Evolutionary conservation across 2,888 invertebrate genomes (phyloP).

Genomic region (Drosophila prostipennis): DNA sequence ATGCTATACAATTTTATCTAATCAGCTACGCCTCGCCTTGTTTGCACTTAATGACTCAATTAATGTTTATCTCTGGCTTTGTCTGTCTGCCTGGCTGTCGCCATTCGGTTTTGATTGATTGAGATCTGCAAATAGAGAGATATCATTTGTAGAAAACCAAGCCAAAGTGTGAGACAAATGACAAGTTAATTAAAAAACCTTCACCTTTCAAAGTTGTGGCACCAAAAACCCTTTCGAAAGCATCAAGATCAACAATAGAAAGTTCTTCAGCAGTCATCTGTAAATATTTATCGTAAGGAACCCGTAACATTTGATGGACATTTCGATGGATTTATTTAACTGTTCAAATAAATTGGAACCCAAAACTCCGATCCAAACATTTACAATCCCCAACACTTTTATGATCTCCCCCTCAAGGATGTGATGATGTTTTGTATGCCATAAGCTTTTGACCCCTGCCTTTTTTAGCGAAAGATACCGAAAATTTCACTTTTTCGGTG

Average conservation of each 20-base stretch:
- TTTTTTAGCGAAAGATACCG: conserved; percentile 7
- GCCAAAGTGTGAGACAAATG: not conserved
- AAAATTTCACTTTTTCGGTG: conserved; percentile 32
- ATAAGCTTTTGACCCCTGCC: conserved; percentile 20
- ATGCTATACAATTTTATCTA: conserved; percentile 67
- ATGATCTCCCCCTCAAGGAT: not conserved
- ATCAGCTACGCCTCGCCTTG: conserved; percentile 48
- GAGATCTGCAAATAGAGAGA: conserved; percentile 20
- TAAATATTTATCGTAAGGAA: conserved; percentile 1
- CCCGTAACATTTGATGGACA: conserved; percentile 47
- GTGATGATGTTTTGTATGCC: conserved; percentile 6
- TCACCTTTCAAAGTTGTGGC: not conserved
- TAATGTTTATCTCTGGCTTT: conserved; percentile 57
- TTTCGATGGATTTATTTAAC: conserved; percentile 23
- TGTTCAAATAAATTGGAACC: conserved; percentile 49
- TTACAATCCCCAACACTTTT: not conserved
- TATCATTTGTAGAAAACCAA: not conserved
- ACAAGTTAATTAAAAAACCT: not conserved
- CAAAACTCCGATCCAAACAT: conserved; percentile 5
- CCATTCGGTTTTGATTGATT: conserved; percentile 26
- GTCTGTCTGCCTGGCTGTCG: conserved; percentile 12
- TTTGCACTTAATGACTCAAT: conserved; percentile 67
- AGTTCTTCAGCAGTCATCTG: conserved; percentile 1
- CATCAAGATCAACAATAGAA: conserved; percentile 1
- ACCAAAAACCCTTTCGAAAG: conserved; percentile 4